These are phyloP conservation scores for Thermophis baileyi DNA, from an alignment of 2,113 vertebrate species.

Conservation along the genomic window DNA sequence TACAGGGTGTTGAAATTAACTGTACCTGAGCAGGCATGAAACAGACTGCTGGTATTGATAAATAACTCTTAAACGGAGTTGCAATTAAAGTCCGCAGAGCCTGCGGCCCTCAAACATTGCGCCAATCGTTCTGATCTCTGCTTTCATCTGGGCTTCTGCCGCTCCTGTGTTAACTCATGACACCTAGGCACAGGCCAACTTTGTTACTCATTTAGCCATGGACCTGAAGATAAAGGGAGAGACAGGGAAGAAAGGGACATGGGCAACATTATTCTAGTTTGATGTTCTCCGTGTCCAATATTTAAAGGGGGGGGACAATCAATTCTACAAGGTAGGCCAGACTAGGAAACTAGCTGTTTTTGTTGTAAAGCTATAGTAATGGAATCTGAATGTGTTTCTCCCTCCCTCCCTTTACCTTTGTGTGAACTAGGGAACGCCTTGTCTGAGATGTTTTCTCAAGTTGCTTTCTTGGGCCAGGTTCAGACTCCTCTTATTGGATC, in stretches of 20 bases:
- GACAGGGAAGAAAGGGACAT: neutral
- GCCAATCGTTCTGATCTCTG: constrained; percentile 43
- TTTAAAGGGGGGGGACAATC: neutral
- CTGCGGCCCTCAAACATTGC: constrained; percentile 51
- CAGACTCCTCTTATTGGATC: neutral
- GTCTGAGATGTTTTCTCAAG: neutral
- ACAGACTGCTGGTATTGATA: constrained; percentile 71
- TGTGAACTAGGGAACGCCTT: neutral
- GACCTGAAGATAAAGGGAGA: neutral
- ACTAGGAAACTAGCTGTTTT: neutral
- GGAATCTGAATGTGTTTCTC: neutral
- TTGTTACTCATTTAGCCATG: neutral
- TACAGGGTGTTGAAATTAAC: constrained; percentile 56
- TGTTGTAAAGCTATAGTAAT: neutral
- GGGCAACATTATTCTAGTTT: neutral
- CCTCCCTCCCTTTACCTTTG: neutral
- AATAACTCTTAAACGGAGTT: constrained; percentile 42
- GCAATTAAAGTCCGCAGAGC: constrained; percentile 61
- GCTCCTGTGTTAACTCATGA: neutral
- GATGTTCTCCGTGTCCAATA: neutral
- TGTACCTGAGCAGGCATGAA: constrained; percentile 63
- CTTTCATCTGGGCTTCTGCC: constrained; percentile 48
- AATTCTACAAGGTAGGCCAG: neutral
- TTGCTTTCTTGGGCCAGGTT: neutral
- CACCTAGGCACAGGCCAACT: neutral